phyloP scores from a whole-genome alignment of 2,888 invertebrate genomes.

The Notocelia uddmanniana region DNA sequence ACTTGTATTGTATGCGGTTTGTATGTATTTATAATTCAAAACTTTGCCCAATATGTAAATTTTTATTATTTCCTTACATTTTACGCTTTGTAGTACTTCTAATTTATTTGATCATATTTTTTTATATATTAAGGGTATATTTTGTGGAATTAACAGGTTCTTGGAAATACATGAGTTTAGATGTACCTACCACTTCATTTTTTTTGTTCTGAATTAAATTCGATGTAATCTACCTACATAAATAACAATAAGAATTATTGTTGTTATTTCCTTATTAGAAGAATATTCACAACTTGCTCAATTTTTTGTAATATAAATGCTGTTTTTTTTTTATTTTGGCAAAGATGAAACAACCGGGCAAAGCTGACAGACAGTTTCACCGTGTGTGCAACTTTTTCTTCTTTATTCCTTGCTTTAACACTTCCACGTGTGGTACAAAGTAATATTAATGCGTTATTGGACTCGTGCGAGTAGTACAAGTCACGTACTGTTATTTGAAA shows the following conservation, averaged over 20 bases:
- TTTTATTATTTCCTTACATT: not conserved
- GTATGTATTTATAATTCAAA: not conserved
- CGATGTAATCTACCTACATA: too few relatives aligned
- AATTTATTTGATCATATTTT: not conserved
- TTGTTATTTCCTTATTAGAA: too few relatives aligned
- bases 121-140: too few relatives aligned
- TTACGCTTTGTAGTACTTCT: not conserved
- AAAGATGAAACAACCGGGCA: conserved; percentile 7
- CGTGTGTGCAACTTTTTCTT: conserved; percentile 42
- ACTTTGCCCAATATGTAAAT: not conserved
- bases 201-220: too few relatives aligned
- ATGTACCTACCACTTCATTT: too few relatives aligned
- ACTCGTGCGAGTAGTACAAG: conserved; percentile 43
- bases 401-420: conserved; percentile 1
- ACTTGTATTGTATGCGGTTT: too few relatives aligned
- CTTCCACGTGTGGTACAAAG: conserved; percentile 71
- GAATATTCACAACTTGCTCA: not conserved
- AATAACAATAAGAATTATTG: too few relatives aligned
- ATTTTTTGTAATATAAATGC: too few relatives aligned
- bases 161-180: too few relatives aligned
- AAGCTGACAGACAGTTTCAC: not conserved
- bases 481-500: conserved; percentile 47
- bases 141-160: too few relatives aligned
- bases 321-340: not conserved
- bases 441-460: conserved; percentile 58